Base-by-base conservation (phyloP, 1,140 invertebrate genomes). In the Hylaeus volcanicus region DNA sequence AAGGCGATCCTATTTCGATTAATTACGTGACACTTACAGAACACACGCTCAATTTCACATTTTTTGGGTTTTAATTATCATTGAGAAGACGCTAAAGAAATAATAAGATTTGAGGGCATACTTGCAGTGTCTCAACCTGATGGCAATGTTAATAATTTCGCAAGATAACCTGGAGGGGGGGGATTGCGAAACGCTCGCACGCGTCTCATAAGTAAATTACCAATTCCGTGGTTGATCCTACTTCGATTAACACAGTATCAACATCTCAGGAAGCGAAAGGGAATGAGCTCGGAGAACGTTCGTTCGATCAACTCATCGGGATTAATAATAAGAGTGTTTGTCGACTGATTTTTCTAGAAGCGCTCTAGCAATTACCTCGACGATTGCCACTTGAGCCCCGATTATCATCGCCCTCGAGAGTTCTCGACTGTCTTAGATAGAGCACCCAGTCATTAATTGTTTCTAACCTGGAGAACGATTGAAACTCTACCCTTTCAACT, bases 321-420 rank as follows among this genome's bases (percentile, higher is more conserved):
- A 92, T 91, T 90, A 92, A 88, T 87, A 80, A 78, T 85, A 84
- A 85, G 87, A 90, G 86, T 92, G 87, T 91, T 91, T 91, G 85
- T 83, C 71, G 81, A 90, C 61, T 84, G 89, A 91, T 91, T 92
- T 90, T 90, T 90, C 89, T 83, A 89, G 84, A 69, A 68, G 77
- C 74, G 78, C 74, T 87, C 69, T 68, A 83, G 63, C 90, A 90
- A 92, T 91, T 89, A 91, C 81, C 80, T 76, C 77, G 63, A 70
- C 80, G 86, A 86, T 89, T 89, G 72, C 79, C 81, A 78, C 80
- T 89, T 86, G 79, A 88, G 84, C 86, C 77, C 69, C 41, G 87
- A 86, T 90, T 90, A 82, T 85, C 83, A 73, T 82, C 58, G 63
- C 26, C 71, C 79, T 85, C n/a, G 56, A 86, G 74, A 81, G 80